phyloP scores from a whole-genome alignment of 2,113 vertebrate genomes.

The Elephas maximus region DNA sequence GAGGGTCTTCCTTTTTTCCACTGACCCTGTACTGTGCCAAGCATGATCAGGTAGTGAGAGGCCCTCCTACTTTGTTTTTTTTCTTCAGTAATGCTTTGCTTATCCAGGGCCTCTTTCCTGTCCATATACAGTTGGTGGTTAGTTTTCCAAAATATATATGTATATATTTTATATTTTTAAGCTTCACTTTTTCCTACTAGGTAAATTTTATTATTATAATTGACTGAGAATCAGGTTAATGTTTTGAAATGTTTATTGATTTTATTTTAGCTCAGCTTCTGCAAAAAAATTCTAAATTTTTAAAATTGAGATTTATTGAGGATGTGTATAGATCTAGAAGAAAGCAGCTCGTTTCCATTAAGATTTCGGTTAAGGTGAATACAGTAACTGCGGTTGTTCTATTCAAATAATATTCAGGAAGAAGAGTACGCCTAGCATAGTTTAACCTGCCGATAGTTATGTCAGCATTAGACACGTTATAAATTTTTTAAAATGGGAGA shows the following conservation, averaged over 20 bases:
- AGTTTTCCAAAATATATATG: no score
- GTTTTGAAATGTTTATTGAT: not conserved
- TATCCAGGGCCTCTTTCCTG: no score
- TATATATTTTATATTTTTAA: not conserved
- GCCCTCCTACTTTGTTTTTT: no score
- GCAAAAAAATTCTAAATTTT: not conserved
- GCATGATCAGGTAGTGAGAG: no score
- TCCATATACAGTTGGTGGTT: no score
- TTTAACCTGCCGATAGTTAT: not conserved
- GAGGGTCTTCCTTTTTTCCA: no score
- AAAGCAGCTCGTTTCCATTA: not conserved
- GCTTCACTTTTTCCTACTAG: not conserved
- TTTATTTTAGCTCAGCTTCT: conserved; percentile 36
- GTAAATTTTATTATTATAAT: conserved; percentile 2
- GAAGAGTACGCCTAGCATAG: not conserved
- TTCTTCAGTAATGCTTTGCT: no score
- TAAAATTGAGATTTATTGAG: not conserved
- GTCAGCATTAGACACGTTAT: not conserved
- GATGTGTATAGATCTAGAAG: not conserved
- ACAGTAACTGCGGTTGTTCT: not conserved
- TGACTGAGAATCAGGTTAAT: not conserved
- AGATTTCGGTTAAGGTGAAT: not conserved
- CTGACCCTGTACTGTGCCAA: no score
- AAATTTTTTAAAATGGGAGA: not conserved
- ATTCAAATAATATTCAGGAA: not conserved